Base-by-base conservation (phyloP, 2,113 vertebrate genomes). In the Thryonomys swinderianus region DNA sequence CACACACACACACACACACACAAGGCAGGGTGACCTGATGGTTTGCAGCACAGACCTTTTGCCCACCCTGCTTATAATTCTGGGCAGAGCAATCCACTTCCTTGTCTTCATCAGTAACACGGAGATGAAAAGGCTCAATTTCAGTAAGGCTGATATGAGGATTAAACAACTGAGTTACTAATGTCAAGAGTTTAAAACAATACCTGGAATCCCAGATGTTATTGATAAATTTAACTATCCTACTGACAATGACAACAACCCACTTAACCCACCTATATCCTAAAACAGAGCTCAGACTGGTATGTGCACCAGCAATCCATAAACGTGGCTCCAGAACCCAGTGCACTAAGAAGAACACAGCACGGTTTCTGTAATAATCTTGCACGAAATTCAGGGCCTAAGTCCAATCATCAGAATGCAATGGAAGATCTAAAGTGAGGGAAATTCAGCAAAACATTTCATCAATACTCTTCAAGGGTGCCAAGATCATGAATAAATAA, bases 141-240 rank as follows among this genome's bases (percentile, higher is more conserved):
- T 88, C 61, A 76, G 1, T 67, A 45, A 25, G 5, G 66, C 12
- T 85, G 7, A 30, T 69, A 7, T 66, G n/a, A 84, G 73, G 27
- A 71, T 86, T 76, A 89, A 89, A 55, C 34, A 73, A 59, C 40
- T n/a, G 45, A 71, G 61, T 92, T 94, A 51, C 81, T 69, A 62
- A 51, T 27, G 85, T 32, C 10, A 83, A 62, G 62, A 55, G 34
- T 69, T 83, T 67, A 59, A 88, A 90, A 73, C 2, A 89, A 37
- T 42, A 14, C 16, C 40, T 59, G 45, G 12, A n/a, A 62, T 40
- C 88, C 42, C 21, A 11, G 0, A 40, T 7, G 23, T 27, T 27
- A 83, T 13, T 20, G 18, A 61, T 67, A 64, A 66, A 48, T 37
- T 69, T 69, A 84, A 40, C 17, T 53, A 79, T 67, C 16, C 3